Base-by-base conservation (phyloP, 2,113 vertebrate genomes). In the Dipodomys stephensi region DNA sequence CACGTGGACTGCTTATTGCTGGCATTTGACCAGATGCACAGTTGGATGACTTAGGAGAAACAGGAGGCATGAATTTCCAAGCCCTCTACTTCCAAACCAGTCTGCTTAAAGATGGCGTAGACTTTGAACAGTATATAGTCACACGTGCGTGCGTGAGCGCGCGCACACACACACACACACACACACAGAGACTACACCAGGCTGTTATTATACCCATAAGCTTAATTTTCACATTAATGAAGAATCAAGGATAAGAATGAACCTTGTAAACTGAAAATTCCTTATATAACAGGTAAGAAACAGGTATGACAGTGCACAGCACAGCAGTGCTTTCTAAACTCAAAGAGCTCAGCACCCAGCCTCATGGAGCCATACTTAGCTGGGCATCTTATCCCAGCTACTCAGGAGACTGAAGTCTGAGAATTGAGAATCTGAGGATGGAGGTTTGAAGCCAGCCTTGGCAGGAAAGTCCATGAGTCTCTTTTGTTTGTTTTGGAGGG, bases 201-300 rank as follows among this genome's bases (percentile, higher is more conserved):
- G 27, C 20, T 79, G 74, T 74, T 62, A 67, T 67, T 77, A 93
- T 13, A 72, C 28, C 30, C 86, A n/a, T 57, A 32, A 88, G 60
- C 71, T 89, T 83, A 35, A 44, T 84, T 69, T 94, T 27, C 79
- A 62, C 53, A 10, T 22, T 27, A 84, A 62, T 46, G 91, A 90
- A 53, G 74, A 44, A 23, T 67, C 69, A 71, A 85, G 32, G 32
- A 22, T 67, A 65, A 71, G 57, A 81, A 8, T 7, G 39, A 74
- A 30, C 23, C 46, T 15, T 57, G 20, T n/a, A 84, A 65, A 65
- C 13, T 39, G 28, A 5, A 57, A 62, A 85, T 57, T 64, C 71
- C 74, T 79, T 67, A 27, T 39, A 39, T 39, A 79, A 18, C 2
- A 74, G 39, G 28, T 23, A 80, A 67, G 87, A 89, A 60, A 32